A percentile compares a stretch with the other conserved stretches of the same genome.
phyloP scores from a whole-genome alignment of 2,797 vertebrate genomes.

The Oophaga sylvatica region DNA sequence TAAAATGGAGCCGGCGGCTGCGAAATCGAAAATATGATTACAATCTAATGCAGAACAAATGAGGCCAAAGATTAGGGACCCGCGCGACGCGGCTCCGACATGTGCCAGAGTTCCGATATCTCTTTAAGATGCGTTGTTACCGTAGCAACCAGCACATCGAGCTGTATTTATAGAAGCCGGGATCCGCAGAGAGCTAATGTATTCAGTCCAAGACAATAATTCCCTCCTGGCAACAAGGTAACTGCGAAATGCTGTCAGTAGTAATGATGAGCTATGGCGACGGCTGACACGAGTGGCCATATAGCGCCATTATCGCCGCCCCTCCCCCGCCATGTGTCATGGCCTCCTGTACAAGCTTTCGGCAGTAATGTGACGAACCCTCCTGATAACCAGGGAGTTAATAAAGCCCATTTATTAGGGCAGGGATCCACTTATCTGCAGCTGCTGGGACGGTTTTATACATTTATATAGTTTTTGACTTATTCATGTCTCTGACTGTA shows the following conservation, averaged over 20 bases:
- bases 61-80: constrained; percentile 51
- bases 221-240: constrained; percentile 60
- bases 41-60: constrained; percentile 30
- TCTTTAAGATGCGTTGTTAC: constrained; percentile 65
- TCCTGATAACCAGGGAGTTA: constrained; percentile 21
- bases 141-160: constrained; percentile 64
- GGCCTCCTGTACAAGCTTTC: neutral
- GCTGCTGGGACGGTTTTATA: constrained; percentile 33
- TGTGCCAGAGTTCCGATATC: constrained; percentile 60
- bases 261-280: constrained; percentile 31
- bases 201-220: constrained; percentile 60
- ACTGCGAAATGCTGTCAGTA: constrained; percentile 34
- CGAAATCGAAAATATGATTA: constrained; percentile 34
- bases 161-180: constrained; percentile 58
- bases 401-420: constrained; percentile 22
- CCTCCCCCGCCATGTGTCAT: neutral
- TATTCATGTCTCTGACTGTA: neutral
- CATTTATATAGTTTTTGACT: neutral
- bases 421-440: constrained; percentile 1
- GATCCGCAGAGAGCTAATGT: constrained; percentile 4
- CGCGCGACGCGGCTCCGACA: constrained; percentile 47
- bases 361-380: neutral
- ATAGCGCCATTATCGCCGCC: constrained; percentile 24
- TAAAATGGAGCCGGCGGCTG: neutral
- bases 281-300: constrained; percentile 22